These are phyloP conservation scores for Popillia japonica DNA, from an alignment of 1,140 invertebrate species.

Conservation along the genomic window DNA sequence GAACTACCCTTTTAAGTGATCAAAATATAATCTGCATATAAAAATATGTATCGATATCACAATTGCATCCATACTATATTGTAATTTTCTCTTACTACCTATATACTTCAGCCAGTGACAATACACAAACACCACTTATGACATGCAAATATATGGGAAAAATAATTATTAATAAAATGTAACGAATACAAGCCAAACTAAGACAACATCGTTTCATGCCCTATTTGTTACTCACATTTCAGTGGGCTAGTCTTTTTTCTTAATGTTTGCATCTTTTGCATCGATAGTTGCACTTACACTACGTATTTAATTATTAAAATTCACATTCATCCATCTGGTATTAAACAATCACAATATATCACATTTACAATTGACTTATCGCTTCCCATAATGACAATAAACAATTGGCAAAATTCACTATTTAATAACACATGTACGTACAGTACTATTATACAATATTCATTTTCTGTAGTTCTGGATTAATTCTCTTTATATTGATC, in stretches of 20 bases:
- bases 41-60: too few relatives aligned
- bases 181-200: conserved; percentile 7
- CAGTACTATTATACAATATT: conserved; percentile 5
- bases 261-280: conserved; percentile 78
- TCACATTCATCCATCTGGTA: conserved; percentile 45
- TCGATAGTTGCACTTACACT: conserved; percentile 29
- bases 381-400: conserved; percentile 41
- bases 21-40: too few relatives aligned
- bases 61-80: too few relatives aligned
- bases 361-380: conserved; percentile 43
- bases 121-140: neutral
- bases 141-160: neutral
- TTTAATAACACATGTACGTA: conserved; percentile 10
- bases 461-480: conserved; percentile 24
- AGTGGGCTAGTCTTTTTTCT: conserved; percentile 85
- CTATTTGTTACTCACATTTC: conserved; percentile 78
- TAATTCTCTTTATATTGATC: conserved; percentile 45
- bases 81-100: neutral
- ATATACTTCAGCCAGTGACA: conserved; percentile 34
- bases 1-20: too few relatives aligned
- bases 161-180: neutral
- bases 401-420: conserved; percentile 22
- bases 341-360: conserved; percentile 46
- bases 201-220: neutral
- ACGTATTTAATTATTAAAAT: neutral